Evolutionary conservation across 2,113 vertebrate genomes (phyloP), one percentile per base, ranked within the genome.

Genomic region (Myiagra hebetior): DNA sequence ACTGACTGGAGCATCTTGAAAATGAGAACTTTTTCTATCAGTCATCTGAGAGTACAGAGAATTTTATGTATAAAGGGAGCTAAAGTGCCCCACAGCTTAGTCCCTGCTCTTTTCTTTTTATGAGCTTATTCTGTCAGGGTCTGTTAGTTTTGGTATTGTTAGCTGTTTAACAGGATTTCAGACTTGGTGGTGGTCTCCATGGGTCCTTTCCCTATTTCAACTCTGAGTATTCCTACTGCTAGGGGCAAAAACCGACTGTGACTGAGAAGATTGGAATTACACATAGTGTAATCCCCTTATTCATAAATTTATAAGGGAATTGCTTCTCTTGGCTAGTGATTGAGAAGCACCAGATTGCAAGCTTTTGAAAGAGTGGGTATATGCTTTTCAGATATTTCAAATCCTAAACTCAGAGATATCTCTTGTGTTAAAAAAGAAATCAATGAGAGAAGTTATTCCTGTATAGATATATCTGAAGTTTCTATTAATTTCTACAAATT

Each of bases 91-190:
- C 46, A 33, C 70, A 64, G 23, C 78, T 52, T 83, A 95, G 91
- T 75, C 77, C n/a, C 3, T 41, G n/a, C 12, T 59, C 93, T 69
- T 70, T 60, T 90, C 82, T 87, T 79, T 77, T 87, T 87, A 72
- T 69, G 78, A 95, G 96, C 96, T 98, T 95, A 91, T 81, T 86
- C 89, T 49, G 78, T 97, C 96, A 96, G 73, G 96, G 91, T 96
- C 97, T 89, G 91, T 95, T 93, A 88, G 91, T 65, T 96, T 97
- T 95, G 95, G 97, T 98, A 98, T 97, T 97, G 96, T 98, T 95
- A 92, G 76, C 3, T 41, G 49, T 97, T 97, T 98, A 98, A 98
- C 83, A 96, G 93, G 97, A 98, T 98, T 98, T 97, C 88, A 94
- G 96, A 69, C 79, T 80, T 94, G 67, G 0, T 96, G 96, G 96